A percentile compares a stretch with the other conserved stretches of the same genome.
Conservation (phyloP, 2,888 invertebrate species). For the Cheilosia impressa region DNA sequence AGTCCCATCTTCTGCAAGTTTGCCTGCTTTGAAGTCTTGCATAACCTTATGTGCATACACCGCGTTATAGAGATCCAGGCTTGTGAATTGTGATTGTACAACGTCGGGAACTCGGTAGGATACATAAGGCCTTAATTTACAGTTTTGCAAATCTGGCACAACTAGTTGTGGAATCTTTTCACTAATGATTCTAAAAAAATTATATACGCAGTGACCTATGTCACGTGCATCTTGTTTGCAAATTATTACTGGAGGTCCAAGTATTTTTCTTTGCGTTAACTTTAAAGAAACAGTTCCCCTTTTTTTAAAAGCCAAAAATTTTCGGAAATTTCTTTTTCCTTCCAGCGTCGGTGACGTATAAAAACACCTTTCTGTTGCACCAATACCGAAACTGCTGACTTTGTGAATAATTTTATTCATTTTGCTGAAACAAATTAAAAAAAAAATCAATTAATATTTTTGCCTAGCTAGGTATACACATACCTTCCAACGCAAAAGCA, state of each 20-base stretch:
- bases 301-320: constrained; percentile 90
- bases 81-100: constrained; percentile 91
- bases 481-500: too few species aligned
- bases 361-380: constrained; percentile 80
- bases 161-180: constrained; percentile 97
- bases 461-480: too few species aligned
- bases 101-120: constrained; percentile 92
- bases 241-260: constrained; percentile 87
- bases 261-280: constrained; percentile 83
- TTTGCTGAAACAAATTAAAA: background rate
- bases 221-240: constrained; percentile 89
- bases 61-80: constrained; percentile 92
- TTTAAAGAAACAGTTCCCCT: constrained; percentile 89
- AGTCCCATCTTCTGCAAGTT: constrained; percentile 88
- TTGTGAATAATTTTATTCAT: constrained; percentile 63
- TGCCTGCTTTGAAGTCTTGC: constrained; percentile 89
- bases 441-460: too few species aligned
- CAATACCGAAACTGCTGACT: constrained; percentile 19
- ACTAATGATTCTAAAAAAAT: constrained; percentile 87
- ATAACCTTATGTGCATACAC: constrained; percentile 92
- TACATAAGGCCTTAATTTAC: constrained; percentile 96
- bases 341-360: constrained; percentile 84
- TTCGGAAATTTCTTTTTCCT: constrained; percentile 93
- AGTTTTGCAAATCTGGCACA: constrained; percentile 94
- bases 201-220: constrained; percentile 85